Evolutionary conservation across 2,113 vertebrate genomes (phyloP).

Genomic region (Lampris incognitus): DNA sequence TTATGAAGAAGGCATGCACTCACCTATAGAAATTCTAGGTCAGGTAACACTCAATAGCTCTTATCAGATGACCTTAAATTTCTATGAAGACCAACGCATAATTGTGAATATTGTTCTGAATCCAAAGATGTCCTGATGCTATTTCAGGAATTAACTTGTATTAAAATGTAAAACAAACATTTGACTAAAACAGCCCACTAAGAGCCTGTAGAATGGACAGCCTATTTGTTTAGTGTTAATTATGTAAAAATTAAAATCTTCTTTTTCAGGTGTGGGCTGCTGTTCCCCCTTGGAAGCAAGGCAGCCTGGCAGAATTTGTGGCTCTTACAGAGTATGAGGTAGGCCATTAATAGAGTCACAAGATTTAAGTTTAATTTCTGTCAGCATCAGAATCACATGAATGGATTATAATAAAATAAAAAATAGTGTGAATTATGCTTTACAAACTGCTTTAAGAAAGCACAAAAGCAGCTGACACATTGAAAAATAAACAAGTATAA

Average conservation of each 20-base stretch:
- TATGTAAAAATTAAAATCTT: slow-evolving; percentile 44
- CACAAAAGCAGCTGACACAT: too few species aligned
- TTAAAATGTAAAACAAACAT: slow-evolving; percentile 29
- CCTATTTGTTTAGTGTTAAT: slow-evolving; percentile 36
- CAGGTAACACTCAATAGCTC: too few species aligned
- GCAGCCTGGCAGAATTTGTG: slow-evolving; percentile 92
- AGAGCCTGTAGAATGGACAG: slow-evolving; percentile 28
- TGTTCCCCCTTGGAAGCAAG: slow-evolving; percentile 95
- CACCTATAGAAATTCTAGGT: too few species aligned
- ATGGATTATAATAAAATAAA: not conserved
- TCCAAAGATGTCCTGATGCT: slow-evolving; percentile 11
- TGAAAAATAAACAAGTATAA: too few species aligned
- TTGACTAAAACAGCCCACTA: slow-evolving; percentile 18
- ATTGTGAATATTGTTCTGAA: not conserved
- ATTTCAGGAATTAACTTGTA: not conserved
- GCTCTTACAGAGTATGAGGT: slow-evolving; percentile 93
- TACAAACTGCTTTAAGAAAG: too few species aligned
- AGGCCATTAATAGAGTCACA: slow-evolving; percentile 31
- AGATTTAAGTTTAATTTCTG: not conserved
- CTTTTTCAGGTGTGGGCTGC: slow-evolving; percentile 91
- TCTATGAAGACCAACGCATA: too few species aligned
- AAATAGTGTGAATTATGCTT: too few species aligned
- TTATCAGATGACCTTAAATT: too few species aligned
- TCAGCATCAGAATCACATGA: not conserved
- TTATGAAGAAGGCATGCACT: too few species aligned